phyloP scores from a whole-genome alignment of 2,797 vertebrate species.

The Lycodopsis pacificus region DNA sequence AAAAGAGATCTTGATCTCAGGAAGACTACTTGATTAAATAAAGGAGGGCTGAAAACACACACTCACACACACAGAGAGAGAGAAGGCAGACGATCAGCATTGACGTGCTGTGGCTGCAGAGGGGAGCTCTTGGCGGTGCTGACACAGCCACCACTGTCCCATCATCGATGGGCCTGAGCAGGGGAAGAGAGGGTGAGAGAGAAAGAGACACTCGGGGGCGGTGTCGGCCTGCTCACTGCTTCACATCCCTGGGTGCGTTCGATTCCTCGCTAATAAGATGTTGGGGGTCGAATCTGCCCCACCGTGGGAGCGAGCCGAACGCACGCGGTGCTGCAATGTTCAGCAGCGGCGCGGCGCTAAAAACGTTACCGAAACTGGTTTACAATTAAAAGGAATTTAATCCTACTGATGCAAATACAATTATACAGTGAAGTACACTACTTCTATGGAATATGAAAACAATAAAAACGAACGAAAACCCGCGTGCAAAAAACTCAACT shows the following conservation, averaged over 20 bases:
- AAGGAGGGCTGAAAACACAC: slow-evolving; percentile 19
- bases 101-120: slow-evolving; percentile 36
- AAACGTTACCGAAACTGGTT: no score
- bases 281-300: no score
- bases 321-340: no score
- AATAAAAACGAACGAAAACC: no score
- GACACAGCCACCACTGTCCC: slow-evolving; percentile 58
- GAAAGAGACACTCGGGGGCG: slow-evolving; percentile 3
- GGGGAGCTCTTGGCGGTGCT: slow-evolving; percentile 38
- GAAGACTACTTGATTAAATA: slow-evolving; percentile 22
- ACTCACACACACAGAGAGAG: slow-evolving; percentile 3
- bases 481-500: no score
- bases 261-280: slow-evolving; percentile 52
- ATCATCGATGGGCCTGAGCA: slow-evolving; percentile 51
- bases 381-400: no score
- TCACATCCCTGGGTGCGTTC: slow-evolving; percentile 21
- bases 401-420: no score
- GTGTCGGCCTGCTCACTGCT: slow-evolving; percentile 8
- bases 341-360: no score
- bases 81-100: slow-evolving; percentile 27
- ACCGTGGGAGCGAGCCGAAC: no score
- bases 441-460: no score
- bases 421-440: no score
- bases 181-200: not conserved
- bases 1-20: slow-evolving; percentile 15